Percentiles rank a stretch among this genome's conserved stretches.
Evolutionary conservation across 37 sponge, comb jelly and placozoan species (phyloP).

Genomic region (Corticium candelabrum): DNA sequence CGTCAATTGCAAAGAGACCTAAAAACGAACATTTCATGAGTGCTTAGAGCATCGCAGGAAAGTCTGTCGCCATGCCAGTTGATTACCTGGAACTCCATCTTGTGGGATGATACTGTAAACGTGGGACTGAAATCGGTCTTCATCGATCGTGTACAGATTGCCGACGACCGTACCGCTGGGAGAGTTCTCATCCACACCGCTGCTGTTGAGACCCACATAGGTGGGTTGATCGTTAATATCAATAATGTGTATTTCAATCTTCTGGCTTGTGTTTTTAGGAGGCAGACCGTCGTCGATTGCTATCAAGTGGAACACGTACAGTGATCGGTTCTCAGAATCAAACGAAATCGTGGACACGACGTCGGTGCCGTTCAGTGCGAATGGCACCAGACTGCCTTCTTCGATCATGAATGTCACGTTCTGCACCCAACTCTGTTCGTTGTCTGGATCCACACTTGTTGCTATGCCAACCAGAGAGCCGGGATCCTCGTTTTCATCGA

Average conservation of each 20-base stretch:
- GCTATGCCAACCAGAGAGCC: neutral
- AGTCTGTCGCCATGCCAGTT: no score
- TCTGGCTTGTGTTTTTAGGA: neutral
- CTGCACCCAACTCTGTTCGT: neutral
- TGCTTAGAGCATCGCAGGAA: neutral
- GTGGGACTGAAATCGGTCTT: neutral
- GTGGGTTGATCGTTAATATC: slow-evolving; percentile 3
- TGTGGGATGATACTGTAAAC: neutral
- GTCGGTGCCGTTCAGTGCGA: neutral
- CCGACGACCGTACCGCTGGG: slow-evolving; percentile 1
- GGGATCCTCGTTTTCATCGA: neutral
- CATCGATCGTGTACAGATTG: neutral
- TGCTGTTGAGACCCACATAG: neutral
- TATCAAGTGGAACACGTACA: neutral
- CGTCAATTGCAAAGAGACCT: neutral
- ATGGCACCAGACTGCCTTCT: neutral
- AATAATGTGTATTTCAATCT: neutral
- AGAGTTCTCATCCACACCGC: slow-evolving; percentile 1
- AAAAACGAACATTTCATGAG: neutral
- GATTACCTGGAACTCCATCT: no score
- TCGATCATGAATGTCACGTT: neutral
- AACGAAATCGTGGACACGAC: neutral
- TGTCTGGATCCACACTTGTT: neutral
- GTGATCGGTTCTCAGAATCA: neutral
- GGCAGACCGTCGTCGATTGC: neutral